Evolutionary conservation across 1,140 invertebrate species (phyloP).

Genomic region (Aphelenchoides besseyi): DNA sequence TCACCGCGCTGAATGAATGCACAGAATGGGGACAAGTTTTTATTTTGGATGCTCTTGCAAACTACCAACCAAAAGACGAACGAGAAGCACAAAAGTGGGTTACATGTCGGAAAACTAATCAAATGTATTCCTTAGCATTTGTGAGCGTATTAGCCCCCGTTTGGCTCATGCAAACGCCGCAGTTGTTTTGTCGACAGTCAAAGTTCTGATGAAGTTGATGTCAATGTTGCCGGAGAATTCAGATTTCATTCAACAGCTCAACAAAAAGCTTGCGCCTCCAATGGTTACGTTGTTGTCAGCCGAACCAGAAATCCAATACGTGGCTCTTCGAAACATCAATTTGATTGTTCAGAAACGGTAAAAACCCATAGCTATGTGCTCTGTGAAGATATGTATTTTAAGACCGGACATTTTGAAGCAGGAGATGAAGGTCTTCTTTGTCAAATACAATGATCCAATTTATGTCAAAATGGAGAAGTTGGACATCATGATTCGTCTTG

Average conservation of each 20-base stretch:
- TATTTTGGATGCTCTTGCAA: slow-evolving; percentile 93
- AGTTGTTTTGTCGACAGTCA: slow-evolving; percentile 96
- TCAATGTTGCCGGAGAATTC: slow-evolving; percentile 88
- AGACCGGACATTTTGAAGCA: slow-evolving; percentile 97
- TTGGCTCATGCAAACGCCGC: slow-evolving; percentile 98
- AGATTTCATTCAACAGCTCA: slow-evolving; percentile 87
- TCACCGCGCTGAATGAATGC: slow-evolving; percentile 97
- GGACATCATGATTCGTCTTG: slow-evolving; percentile 98
- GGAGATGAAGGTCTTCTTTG: slow-evolving; percentile 99
- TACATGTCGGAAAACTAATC: neutral
- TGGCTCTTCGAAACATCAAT: slow-evolving; percentile 96
- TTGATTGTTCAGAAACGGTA: slow-evolving; percentile 91
- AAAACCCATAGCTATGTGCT: too few species aligned
- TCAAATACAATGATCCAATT: slow-evolving; percentile 99
- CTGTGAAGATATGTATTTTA: too few species aligned
- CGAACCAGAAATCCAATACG: slow-evolving; percentile 97
- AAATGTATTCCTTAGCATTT: slow-evolving; percentile 71
- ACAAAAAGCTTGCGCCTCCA: slow-evolving; percentile 96
- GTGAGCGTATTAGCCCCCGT: slow-evolving; percentile 93
- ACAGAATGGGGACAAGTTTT: slow-evolving; percentile 80
- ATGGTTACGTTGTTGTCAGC: slow-evolving; percentile 93
- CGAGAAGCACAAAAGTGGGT: slow-evolving; percentile 86
- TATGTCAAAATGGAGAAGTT: slow-evolving; percentile 99
- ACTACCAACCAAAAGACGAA: slow-evolving; percentile 94
- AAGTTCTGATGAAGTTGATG: slow-evolving; percentile 93